Conservation (phyloP, 2,113 vertebrate genomes). For the Rhipidura dahli region DNA sequence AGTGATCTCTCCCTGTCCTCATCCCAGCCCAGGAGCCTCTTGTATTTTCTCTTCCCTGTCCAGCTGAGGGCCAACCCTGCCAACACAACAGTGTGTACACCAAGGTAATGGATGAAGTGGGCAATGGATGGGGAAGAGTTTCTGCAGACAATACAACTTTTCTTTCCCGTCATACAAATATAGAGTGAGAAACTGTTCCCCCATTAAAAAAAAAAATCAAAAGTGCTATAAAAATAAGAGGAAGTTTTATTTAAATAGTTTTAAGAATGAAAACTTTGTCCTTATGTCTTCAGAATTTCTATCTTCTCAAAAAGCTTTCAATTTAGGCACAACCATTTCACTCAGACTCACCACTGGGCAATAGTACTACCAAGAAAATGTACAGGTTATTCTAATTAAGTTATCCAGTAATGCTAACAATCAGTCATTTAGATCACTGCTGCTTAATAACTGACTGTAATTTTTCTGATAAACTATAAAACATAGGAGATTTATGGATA, state of each 20-base stretch:
- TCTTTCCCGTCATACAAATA: neutral
- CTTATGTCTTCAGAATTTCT: neutral
- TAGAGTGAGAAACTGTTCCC: neutral
- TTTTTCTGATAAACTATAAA: neutral
- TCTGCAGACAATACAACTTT: neutral
- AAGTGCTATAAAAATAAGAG: neutral
- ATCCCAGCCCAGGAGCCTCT: neutral
- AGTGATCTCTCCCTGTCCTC: neutral
- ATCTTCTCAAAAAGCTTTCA: neutral
- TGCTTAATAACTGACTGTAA: neutral
- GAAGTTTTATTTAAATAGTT: neutral
- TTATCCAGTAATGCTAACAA: neutral
- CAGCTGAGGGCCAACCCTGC: neutral
- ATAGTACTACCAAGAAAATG: neutral
- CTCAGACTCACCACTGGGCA: neutral
- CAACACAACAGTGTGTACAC: neutral
- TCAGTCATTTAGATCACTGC: neutral
- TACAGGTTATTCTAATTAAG: neutral
- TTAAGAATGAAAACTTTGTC: neutral
- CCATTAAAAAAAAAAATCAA: neutral
- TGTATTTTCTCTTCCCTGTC: neutral
- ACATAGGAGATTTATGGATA: constrained; percentile 11
- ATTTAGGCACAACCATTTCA: neutral
- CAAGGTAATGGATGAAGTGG: neutral
- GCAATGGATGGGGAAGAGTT: neutral